Conservation (phyloP, 2,797 vertebrate species). For the Ctenopoma kingsleyae region DNA sequence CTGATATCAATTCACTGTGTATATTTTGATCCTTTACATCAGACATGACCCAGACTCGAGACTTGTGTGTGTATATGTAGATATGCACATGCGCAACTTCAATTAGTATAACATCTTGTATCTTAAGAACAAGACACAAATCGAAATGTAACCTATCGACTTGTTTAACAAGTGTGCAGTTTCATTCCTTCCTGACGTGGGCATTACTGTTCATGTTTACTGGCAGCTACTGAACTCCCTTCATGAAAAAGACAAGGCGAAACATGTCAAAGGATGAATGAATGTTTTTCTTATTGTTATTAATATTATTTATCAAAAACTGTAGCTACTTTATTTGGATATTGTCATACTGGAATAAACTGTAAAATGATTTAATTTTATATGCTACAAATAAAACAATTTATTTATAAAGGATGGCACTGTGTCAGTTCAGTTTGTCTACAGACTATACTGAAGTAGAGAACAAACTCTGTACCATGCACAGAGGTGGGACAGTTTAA, state of each 20-base stretch:
- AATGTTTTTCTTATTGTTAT: constrained; percentile 87
- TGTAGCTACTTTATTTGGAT: constrained; percentile 94
- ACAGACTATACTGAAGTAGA: neutral
- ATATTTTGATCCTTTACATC: constrained; percentile 84
- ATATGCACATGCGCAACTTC: constrained; percentile 81
- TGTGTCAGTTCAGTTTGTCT: constrained; percentile 51
- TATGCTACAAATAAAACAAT: constrained; percentile 97
- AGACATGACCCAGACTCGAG: constrained; percentile 83
- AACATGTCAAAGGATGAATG: constrained; percentile 96
- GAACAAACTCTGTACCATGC: constrained; percentile 16
- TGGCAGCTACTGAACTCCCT: constrained; percentile 93
- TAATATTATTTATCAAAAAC: constrained; percentile 98
- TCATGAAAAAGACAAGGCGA: constrained; percentile 86
- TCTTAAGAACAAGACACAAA: constrained; percentile 74
- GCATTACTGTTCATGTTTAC: constrained; percentile 89
- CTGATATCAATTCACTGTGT: constrained; percentile 84
- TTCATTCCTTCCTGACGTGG: constrained; percentile 90
- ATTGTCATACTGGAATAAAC: constrained; percentile 99
- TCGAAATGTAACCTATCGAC: constrained; percentile 64
- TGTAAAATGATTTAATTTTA: constrained; percentile 99
- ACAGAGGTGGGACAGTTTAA: constrained; percentile 7
- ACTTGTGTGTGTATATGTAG: constrained; percentile 82
- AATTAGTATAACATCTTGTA: constrained; percentile 79
- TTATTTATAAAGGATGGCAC: constrained; percentile 96
- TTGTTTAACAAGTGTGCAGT: constrained; percentile 83